phyloP scores from a whole-genome alignment of 1,140 invertebrate genomes.

The Tetragnatha versicolor region DNA sequence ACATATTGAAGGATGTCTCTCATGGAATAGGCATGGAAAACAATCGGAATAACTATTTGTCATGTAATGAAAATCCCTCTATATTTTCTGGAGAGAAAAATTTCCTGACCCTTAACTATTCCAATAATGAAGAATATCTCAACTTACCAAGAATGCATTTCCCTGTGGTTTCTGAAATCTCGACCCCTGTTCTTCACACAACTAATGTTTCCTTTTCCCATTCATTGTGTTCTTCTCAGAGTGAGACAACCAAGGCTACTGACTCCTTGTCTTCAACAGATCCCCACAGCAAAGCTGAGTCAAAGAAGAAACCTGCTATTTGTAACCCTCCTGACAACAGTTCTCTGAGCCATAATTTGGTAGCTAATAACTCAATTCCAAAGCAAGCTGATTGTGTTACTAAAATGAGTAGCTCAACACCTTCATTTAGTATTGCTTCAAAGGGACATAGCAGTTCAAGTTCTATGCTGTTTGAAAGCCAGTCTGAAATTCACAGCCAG shows the following conservation, averaged over 20 bases:
- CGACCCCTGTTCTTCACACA: slow-evolving; percentile 17
- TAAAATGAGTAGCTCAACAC: slow-evolving; percentile 15
- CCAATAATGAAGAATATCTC: slow-evolving; percentile 36
- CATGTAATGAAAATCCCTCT: slow-evolving; percentile 32
- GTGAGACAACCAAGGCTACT: slow-evolving; percentile 26
- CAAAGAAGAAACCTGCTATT: slow-evolving; percentile 9
- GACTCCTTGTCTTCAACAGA: slow-evolving; percentile 27
- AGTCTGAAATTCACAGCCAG: slow-evolving; percentile 1
- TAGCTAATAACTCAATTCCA: neutral
- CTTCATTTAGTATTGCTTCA: slow-evolving; percentile 12
- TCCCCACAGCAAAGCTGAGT: slow-evolving; percentile 18
- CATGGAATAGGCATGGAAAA: slow-evolving; percentile 19
- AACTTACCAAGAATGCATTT: slow-evolving; percentile 48
- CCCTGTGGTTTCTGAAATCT: slow-evolving; percentile 20
- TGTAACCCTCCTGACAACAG: neutral
- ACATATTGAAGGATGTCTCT: slow-evolving; percentile 50
- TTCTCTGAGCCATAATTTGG: slow-evolving; percentile 9
- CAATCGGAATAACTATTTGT: neutral
- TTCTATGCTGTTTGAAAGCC: slow-evolving; percentile 4
- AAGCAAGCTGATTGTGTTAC: slow-evolving; percentile 24
- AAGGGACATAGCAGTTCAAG: slow-evolving; percentile 19
- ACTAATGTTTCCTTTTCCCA: slow-evolving; percentile 48
- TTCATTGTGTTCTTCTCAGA: slow-evolving; percentile 47
- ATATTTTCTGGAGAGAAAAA: slow-evolving; percentile 33
- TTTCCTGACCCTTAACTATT: slow-evolving; percentile 34